Conservation (phyloP, 2,113 vertebrate species). For the Uria lomvia region DNA sequence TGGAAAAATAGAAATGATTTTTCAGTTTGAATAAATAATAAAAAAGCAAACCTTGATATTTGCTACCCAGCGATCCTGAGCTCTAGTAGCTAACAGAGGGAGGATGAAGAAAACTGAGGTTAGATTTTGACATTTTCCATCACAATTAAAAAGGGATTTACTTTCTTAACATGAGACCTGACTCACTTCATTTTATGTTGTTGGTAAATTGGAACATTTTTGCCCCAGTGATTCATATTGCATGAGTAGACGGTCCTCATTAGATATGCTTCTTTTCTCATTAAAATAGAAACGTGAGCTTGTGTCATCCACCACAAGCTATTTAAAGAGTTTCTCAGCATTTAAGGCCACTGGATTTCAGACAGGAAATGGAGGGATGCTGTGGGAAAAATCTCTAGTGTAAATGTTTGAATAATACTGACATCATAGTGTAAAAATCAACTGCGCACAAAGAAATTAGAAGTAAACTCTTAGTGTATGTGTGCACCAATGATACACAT, state of each 20-base stretch:
- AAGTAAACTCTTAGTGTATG: background rate
- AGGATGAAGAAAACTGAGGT: background rate
- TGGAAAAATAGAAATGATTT: background rate
- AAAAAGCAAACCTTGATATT: background rate
- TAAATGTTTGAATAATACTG: constrained; percentile 22
- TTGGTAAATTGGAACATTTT: background rate
- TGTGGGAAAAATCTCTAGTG: constrained; percentile 53
- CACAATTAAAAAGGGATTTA: background rate
- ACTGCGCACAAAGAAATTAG: background rate
- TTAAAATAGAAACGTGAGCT: background rate
- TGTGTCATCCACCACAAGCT: background rate
- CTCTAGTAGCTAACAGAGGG: background rate
- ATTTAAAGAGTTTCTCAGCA: constrained; percentile 34
- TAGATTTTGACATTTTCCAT: background rate
- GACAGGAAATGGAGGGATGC: constrained; percentile 41
- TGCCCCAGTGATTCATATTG: background rate
- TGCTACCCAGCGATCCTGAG: background rate
- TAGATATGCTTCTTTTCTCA: constrained; percentile 1
- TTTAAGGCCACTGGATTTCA: constrained; percentile 31
- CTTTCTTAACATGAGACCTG: background rate
- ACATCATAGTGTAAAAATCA: background rate
- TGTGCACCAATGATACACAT: background rate
- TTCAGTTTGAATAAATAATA: background rate
- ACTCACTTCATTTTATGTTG: background rate
- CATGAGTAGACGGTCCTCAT: background rate